Base-by-base conservation (phyloP, 2,888 invertebrate genomes). In the Prosopocoilus inquinatus region DNA sequence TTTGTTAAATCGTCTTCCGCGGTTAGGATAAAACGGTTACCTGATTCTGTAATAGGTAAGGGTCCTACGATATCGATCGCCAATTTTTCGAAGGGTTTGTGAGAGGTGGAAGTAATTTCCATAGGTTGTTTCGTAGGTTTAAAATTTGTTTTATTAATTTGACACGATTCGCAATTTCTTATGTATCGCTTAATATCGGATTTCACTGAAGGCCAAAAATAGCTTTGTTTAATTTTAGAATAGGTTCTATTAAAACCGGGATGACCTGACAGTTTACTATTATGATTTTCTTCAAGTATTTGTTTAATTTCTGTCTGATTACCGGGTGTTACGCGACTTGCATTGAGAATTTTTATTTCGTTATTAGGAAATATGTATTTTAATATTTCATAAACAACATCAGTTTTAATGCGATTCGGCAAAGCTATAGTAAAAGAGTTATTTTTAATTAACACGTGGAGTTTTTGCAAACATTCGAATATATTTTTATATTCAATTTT, bases 1-100 rank as follows among this genome's bases (percentile, higher is more conserved):
- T 74, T 73, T 0, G 72, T 69, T n/a, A 71, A 52, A 55, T 73
- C 70, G 47, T 74, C 71, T 63, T 72, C 70, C 4, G 70, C 16
- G 0, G 73, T 73, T 7, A 75, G 36, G 28, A 75, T 67, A 49
- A 61, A 74, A 63, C 60, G 64, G 53, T 72, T 72, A 12, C 67
- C 69, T 7, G 57, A 43, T 52, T 65, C 60, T 0, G 71, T 67
- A 35, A 65, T 34, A 2, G 67, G 61, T 51, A 74, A 51, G 2
- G 71, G 72, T 9, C 69, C 71, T 32, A 73, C 71, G 2, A 74
- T 66, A 44, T 74, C 73, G 9, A 73, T 12, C 2, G 65, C 59
- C 5, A 71, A 53, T 59, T 60, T 59, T 58, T 71, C 63, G 33
- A 70, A 68, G 16, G 71, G 65, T 54, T 59, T 57, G 2, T 49